phyloP scores from a whole-genome alignment of 2,888 invertebrate species.

The Drosophila siamana region DNA sequence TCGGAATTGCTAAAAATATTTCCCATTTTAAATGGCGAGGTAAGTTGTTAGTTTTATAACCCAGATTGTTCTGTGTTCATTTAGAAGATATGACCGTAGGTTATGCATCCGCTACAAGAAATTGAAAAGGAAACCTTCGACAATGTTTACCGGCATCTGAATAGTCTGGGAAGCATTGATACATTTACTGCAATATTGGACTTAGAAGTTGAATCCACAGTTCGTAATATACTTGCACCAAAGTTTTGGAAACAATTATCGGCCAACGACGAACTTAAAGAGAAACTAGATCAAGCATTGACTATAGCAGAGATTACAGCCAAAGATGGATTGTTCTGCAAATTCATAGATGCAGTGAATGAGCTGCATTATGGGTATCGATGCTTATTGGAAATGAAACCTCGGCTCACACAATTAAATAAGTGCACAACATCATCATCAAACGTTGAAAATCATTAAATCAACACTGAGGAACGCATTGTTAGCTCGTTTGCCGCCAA shows the following conservation, averaged over 20 bases:
- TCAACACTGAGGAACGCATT: conserved; percentile 83
- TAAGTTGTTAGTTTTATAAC: conserved; percentile 31
- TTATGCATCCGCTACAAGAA: conserved; percentile 13
- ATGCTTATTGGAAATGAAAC: conserved; percentile 64
- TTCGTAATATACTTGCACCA: conserved; percentile 81
- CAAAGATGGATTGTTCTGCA: conserved; percentile 68
- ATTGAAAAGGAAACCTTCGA: conserved; percentile 44
- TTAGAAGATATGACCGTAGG: conserved; percentile 4
- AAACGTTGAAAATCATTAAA: conserved; percentile 87
- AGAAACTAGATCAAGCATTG: conserved; percentile 26
- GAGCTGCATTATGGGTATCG: conserved; percentile 77
- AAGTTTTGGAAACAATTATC: conserved; percentile 83
- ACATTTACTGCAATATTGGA: conserved; percentile 73
- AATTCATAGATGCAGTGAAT: conserved; percentile 81
- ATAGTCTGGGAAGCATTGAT: conserved; percentile 39
- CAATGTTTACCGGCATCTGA: conserved; percentile 47
- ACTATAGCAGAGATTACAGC: conserved; percentile 53
- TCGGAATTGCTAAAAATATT: conserved; percentile 72
- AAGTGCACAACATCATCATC: conserved; percentile 16
- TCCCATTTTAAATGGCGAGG: conserved; percentile 77
- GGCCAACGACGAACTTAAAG: conserved; percentile 20
- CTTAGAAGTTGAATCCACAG: conserved; percentile 75
- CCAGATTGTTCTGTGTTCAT: not conserved
- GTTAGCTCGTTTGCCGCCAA: conserved; percentile 89
- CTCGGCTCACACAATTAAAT: conserved; percentile 61